These are phyloP conservation scores for Rhorus exstirpatorius DNA, from an alignment of 2,888 invertebrate species.

Conservation along the genomic window DNA sequence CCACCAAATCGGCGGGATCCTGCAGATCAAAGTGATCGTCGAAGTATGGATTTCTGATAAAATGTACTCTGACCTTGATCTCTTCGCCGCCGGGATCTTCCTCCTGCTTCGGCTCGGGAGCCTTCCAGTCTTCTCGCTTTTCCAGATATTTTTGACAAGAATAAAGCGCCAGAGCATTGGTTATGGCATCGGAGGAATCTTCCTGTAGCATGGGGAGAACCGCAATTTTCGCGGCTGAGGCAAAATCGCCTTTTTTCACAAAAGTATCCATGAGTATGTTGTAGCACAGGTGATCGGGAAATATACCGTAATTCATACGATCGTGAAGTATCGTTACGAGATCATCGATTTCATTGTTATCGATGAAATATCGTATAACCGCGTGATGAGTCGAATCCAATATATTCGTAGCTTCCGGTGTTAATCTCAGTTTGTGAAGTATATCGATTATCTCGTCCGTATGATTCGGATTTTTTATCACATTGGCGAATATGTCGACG, in stretches of 20 bases:
- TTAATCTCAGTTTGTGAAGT: slow-evolving; percentile 90
- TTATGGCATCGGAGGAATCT: slow-evolving; percentile 91
- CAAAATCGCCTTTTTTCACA: slow-evolving; percentile 90
- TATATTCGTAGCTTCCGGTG: slow-evolving; percentile 90
- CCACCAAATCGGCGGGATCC: slow-evolving; percentile 90
- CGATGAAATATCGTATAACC: slow-evolving; percentile 88
- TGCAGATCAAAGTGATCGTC: slow-evolving; percentile 96
- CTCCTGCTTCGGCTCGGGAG: slow-evolving; percentile 83
- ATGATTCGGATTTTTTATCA: slow-evolving; percentile 87
- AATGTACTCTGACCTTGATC: slow-evolving; percentile 92
- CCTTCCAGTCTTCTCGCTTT: slow-evolving; percentile 86
- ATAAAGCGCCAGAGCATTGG: slow-evolving; percentile 90
- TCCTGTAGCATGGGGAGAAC: slow-evolving; percentile 95
- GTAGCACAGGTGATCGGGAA: slow-evolving; percentile 93
- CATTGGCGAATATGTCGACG: slow-evolving; percentile 93
- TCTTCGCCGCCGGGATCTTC: slow-evolving; percentile 87
- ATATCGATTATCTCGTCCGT: slow-evolving; percentile 92
- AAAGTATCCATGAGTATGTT: slow-evolving; percentile 94
- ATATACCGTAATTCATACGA: slow-evolving; percentile 95
- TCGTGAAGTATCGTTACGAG: slow-evolving; percentile 92
- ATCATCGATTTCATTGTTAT: slow-evolving; percentile 87
- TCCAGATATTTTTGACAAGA: slow-evolving; percentile 91
- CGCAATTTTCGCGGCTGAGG: slow-evolving; percentile 92
- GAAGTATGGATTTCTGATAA: slow-evolving; percentile 92
- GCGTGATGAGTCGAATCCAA: slow-evolving; percentile 95